Percentiles rank a stretch among this genome's conserved stretches.
Conservation (phyloP, 2,888 invertebrate genomes). For the Nowickia ferox region DNA sequence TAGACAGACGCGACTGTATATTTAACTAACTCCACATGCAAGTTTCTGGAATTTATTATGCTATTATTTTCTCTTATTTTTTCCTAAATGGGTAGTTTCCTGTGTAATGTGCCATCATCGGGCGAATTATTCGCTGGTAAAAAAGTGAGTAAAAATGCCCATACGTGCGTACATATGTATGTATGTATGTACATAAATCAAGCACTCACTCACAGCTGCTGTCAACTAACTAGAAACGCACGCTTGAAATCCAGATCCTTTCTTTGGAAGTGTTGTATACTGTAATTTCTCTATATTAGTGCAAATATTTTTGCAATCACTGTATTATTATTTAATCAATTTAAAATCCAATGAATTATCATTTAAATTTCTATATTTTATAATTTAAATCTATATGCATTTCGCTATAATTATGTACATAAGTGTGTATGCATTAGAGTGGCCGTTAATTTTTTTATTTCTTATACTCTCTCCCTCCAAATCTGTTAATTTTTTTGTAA, state of each 20-base stretch:
- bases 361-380: too few species aligned
- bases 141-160: constrained; percentile 12
- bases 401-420: too few species aligned
- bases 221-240: constrained; percentile 24
- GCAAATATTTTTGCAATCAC: too few species aligned
- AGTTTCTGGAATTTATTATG: constrained; percentile 58
- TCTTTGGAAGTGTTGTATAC: background rate
- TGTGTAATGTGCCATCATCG: constrained; percentile 53
- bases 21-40: constrained; percentile 60
- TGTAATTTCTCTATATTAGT: background rate
- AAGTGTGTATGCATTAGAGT: too few species aligned
- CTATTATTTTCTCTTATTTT: constrained; percentile 44
- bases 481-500: too few species aligned
- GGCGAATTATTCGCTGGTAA: constrained; percentile 45
- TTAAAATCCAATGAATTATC: too few species aligned
- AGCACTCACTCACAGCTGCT: constrained; percentile 1
- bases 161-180: background rate
- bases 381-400: too few species aligned
- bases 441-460: too few species aligned
- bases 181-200: background rate
- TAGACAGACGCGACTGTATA: constrained; percentile 21
- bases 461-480: too few species aligned
- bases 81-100: constrained; percentile 61
- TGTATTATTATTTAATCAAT: too few species aligned
- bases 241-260: background rate